phyloP scores from a whole-genome alignment of 2,888 invertebrate species.

The Diabrotica balteata region DNA sequence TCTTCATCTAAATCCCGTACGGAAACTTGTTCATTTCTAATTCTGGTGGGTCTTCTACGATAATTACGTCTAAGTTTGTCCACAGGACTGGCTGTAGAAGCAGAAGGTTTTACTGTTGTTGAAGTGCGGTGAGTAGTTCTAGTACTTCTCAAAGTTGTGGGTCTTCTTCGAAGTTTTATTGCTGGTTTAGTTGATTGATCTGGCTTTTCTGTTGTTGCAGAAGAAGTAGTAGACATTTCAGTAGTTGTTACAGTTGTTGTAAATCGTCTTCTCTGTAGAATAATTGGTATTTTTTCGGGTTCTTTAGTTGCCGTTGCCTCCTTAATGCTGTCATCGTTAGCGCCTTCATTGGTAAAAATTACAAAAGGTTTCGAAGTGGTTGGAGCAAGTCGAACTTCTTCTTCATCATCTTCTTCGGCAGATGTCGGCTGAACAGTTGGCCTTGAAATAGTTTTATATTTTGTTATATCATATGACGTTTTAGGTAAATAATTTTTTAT shows the following conservation, averaged over 20 bases:
- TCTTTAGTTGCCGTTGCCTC: slow-evolving; percentile 14
- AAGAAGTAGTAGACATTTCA: slow-evolving; percentile 26
- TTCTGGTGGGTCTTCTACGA: slow-evolving; percentile 47
- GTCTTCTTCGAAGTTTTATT: slow-evolving; percentile 31
- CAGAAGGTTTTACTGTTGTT: neutral
- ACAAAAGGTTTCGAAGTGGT: slow-evolving; percentile 5
- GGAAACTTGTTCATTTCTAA: slow-evolving; percentile 41
- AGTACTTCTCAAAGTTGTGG: slow-evolving; percentile 35
- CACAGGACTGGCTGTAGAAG: slow-evolving; percentile 7
- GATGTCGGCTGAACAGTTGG: slow-evolving; percentile 42
- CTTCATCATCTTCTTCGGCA: slow-evolving; percentile 38
- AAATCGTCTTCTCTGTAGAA: slow-evolving; percentile 13
- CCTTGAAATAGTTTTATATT: slow-evolving; percentile 57
- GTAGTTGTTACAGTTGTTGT: slow-evolving; percentile 30
- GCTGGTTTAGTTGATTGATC: slow-evolving; percentile 23
- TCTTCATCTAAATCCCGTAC: slow-evolving; percentile 36
- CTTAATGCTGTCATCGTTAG: slow-evolving; percentile 9
- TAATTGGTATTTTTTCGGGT: slow-evolving; percentile 15
- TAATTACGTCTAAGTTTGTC: slow-evolving; percentile 46
- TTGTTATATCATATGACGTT: slow-evolving; percentile 56
- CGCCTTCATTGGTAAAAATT: slow-evolving; percentile 14
- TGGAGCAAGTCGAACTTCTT: neutral
- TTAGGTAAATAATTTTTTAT: slow-evolving; percentile 51
- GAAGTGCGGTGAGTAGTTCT: slow-evolving; percentile 10
- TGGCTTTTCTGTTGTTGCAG: slow-evolving; percentile 1